Base-by-base conservation (phyloP, 2,113 vertebrate species). In the Pluvialis apricaria region DNA sequence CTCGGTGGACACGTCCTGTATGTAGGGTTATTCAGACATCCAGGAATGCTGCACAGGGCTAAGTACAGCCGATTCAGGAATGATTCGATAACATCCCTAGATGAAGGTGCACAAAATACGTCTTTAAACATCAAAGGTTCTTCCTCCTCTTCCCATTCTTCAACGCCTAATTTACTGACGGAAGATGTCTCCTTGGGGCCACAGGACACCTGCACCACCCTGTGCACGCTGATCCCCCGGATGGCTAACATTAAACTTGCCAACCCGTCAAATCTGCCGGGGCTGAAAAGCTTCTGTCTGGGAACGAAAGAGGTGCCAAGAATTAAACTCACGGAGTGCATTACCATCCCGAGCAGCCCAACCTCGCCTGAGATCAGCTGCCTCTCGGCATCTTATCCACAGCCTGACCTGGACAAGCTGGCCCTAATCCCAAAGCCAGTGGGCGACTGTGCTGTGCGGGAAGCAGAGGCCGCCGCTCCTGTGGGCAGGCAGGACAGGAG, bases 51-150 rank as follows among this genome's bases (percentile, higher is more conserved):
- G 98, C 99, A 99, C 97, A 98, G 99, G 94, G 98, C 99, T 86
- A 99, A 99, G 96, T 99, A 99, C 98, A 99, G 99, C 92, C 98
- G 99, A 65, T 99, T 99, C 97, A 98, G 98, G 93, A 99, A 99
- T 82, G 99, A 99, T 95, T 99, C 99, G 1, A 82, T 98, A 93
- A 98, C 98, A 44, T 98, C 99, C 51, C 92, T 98, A 90, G 99
- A 99, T 38, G 99, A 99, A 87, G 95, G 96, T 38, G 93, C 97
- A 10, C 97, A 97, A 26, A 98, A 96, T 73, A 95, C 97, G 3
- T 96, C 98, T 62, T 96, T 96, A 13, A 97, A 91, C 51, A 94
- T 91, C 96, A 98, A 98, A 97, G 94, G 95, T 84, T 97, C 98
- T 36, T 96, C 97, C 22, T 97, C 97, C 44, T 97, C 97, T 55